Base-by-base conservation (phyloP, 1,140 invertebrate genomes). In the Bombyx mandarina region DNA sequence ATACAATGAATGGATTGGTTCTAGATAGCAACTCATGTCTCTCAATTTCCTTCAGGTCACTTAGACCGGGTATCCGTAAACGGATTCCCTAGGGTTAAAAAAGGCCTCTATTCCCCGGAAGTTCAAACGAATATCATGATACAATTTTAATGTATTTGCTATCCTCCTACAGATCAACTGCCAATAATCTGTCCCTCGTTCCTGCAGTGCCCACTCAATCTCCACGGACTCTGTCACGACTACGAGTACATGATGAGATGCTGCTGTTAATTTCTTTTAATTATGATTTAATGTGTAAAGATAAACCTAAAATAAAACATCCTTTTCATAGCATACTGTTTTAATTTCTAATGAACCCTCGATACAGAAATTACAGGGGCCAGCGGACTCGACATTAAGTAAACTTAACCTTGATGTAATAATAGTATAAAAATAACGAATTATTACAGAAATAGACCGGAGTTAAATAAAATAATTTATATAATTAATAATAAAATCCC, bases 191-290 rank as follows among this genome's bases (percentile, higher is more conserved):
- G 90, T 74, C 82, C 89, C 0, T 67, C 85, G 7, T 74, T 81
- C 49, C 67, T 91, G 12, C 77, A 87, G 43, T 91, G 90, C 62
- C 90, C 90, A 0, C 64, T 90, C 10, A 89, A 90, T 62, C 70
- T 83, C 43, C 81, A 88, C 58, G 84, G 86, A 6, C 74, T 91
- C 0, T 91, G 90, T 56, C 78, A 88, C 55, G 88, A 90, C 65
- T 91, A 91, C 62, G 88, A 90, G 63, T 90, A 90, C 59, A 90
- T 91, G 89, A 86, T 91, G 82, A 68, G 85, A 59, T 91, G 90
- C 66, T 91, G 90, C 58, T 91, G 90, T 65, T 82, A 54, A 67
- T n/a, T 51, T 51, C 9, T 51, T 18, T 12, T 51, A 51, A 51
- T 50, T 8, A 8, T n/a, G 9, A 10, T 47, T 47, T 47, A 42